Conservation (phyloP, 92 coral and sea anemone species). For the Zoanthus solanderi region DNA sequence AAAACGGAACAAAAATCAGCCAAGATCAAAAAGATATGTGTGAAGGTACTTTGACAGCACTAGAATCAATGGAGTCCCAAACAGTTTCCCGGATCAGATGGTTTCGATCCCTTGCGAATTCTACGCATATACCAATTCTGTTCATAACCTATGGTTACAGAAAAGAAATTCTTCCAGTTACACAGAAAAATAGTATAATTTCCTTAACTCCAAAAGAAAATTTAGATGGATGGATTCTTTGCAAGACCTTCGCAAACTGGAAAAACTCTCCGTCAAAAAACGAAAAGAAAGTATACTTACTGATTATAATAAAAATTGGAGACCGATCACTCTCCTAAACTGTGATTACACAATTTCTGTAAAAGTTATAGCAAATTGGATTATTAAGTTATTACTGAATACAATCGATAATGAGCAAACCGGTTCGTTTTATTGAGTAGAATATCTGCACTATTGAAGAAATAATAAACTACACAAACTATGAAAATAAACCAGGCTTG, state of each 20-base stretch:
- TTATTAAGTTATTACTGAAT: not conserved
- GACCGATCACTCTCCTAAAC: slow-evolving; percentile 10
- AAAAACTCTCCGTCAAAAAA: too few species aligned
- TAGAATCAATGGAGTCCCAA: not conserved
- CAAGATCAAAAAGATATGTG: not conserved
- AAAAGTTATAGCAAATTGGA: slow-evolving; percentile 3
- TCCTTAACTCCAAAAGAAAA: not conserved
- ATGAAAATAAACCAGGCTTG: too few species aligned
- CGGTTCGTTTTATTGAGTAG: not conserved
- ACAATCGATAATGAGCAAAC: not conserved
- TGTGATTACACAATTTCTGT: not conserved
- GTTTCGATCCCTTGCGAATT: not conserved
- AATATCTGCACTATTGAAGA: too few species aligned
- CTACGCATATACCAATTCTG: not conserved
- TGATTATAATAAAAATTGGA: slow-evolving; percentile 1
- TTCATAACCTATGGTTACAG: not conserved
- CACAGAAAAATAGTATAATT: not conserved
- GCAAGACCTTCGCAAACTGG: too few species aligned
- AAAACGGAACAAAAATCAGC: not conserved
- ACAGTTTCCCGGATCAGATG: slow-evolving; percentile 26
- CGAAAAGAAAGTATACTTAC: not conserved
- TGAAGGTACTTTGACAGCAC: slow-evolving; percentile 6
- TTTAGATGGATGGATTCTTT: too few species aligned
- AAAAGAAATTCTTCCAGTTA: not conserved
- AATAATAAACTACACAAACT: too few species aligned